phyloP scores from a whole-genome alignment of 2,113 vertebrate genomes.

The Prionailurus viverrinus region DNA sequence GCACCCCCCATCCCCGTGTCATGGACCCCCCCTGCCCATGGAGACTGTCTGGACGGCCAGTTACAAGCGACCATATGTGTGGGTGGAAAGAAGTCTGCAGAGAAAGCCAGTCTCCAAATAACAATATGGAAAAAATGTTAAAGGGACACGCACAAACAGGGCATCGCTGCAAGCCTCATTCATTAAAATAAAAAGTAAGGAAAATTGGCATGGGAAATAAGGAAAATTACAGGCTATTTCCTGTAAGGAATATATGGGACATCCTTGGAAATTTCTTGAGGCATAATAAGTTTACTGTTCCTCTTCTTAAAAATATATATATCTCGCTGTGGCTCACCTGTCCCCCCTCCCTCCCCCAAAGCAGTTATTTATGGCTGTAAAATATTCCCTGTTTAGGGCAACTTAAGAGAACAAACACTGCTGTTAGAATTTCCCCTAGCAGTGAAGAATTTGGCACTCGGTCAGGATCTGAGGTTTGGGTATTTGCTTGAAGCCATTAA shows the following conservation, averaged over 20 bases:
- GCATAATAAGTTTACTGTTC: slow-evolving; percentile 84
- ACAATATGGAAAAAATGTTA: slow-evolving; percentile 75
- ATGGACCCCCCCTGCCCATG: neutral
- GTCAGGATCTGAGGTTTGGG: slow-evolving; percentile 80
- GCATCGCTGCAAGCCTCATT: slow-evolving; percentile 64
- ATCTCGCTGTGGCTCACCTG: slow-evolving; percentile 84
- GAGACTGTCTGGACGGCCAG: neutral
- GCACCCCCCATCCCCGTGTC: neutral
- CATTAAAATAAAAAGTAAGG: slow-evolving; percentile 81
- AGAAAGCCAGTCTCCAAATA: slow-evolving; percentile 63
- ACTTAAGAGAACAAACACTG: slow-evolving; percentile 47
- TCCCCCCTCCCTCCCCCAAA: slow-evolving; percentile 4
- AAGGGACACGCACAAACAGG: neutral
- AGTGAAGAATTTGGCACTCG: slow-evolving; percentile 73
- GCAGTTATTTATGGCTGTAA: slow-evolving; percentile 81
- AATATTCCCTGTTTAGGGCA: slow-evolving; percentile 53
- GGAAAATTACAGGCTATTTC: slow-evolving; percentile 82
- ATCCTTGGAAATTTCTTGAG: slow-evolving; percentile 85
- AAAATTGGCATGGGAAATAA: slow-evolving; percentile 79
- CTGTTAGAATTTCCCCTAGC: slow-evolving; percentile 55
- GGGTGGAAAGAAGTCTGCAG: slow-evolving; percentile 22
- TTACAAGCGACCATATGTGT: neutral
- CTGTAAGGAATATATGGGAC: slow-evolving; percentile 83
- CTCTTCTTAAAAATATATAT: slow-evolving; percentile 48
- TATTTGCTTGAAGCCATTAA: slow-evolving; percentile 80